Base-by-base conservation (phyloP, 1,140 invertebrate genomes). In the Eriosoma lanigerum region DNA sequence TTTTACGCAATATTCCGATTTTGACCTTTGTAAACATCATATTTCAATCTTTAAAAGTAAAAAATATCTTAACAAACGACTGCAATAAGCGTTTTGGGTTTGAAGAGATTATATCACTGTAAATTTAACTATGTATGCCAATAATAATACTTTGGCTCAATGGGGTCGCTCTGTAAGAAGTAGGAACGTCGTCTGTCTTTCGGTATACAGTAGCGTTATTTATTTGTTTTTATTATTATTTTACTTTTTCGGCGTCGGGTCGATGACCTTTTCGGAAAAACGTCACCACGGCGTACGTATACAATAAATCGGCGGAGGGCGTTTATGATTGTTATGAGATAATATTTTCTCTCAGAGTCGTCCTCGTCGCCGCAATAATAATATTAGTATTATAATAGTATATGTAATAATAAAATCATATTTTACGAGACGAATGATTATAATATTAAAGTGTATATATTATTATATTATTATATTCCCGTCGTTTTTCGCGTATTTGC, bases 271-370 rank as follows among this genome's bases (percentile, higher is more conserved):
- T 32, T 50, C 10, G 19, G 70, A 21, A 54, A 38, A 73, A 19
- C 50, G 52, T 32, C 48, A 73, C n/a, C 48, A 24, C 6, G n/a
- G 21, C n/a, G 13, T 64, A 21, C 21, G 8, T n/a, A 48, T 17
- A 66, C 21, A 48, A 68, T 48, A 68, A 68, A 46, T 68, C 44
- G 38, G 64, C 44, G 38, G 64, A 46, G 38, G 38, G 38, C 64
- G 38, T 68, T 68, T 68, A 68, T 46, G 64, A 68, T 68, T 68
- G 38, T 68, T 32, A 15, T 13, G 12, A 68, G 32, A 68, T 68
- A 68, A 46, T 46, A 21, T 21, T 56, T 24, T 21, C 48, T 32
- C 29, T 64, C 62, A 21, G 32, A 9, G 62, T 21, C 32, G n/a
- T 12, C 4, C 6, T 56, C 52, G 52, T 56, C 52, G 3, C 21